A percentile compares a stretch with the other conserved stretches of the same genome.
Conservation (phyloP, 2,113 vertebrate genomes). For the Vulpes ferrilata region DNA sequence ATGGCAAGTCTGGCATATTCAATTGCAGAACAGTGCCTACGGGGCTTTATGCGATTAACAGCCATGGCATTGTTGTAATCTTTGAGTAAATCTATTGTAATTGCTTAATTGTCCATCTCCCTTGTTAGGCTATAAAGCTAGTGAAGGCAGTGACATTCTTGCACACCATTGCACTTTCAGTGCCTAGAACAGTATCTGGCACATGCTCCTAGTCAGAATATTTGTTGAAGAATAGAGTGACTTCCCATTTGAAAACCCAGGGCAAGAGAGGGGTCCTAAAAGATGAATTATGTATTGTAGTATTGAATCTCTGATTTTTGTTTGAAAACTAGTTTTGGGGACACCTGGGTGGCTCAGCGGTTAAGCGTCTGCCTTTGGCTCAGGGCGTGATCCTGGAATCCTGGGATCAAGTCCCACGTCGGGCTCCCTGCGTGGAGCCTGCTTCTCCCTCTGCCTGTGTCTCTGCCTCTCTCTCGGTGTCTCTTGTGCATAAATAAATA, state of each 20-base stretch:
- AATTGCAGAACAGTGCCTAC: neutral
- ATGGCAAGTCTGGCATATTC: neutral
- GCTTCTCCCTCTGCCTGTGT: too few relatives aligned
- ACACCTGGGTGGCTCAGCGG: too few relatives aligned
- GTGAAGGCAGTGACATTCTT: neutral
- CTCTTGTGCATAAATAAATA: too few relatives aligned
- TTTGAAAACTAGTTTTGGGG: neutral
- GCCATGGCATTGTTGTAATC: neutral
- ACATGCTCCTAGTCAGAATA: neutral
- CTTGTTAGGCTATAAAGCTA: slow-evolving; percentile 20
- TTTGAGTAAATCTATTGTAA: slow-evolving; percentile 4
- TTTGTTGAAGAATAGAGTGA: slow-evolving; percentile 24
- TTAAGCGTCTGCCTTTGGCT: too few relatives aligned
- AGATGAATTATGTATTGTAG: neutral
- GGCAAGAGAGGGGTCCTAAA: neutral
- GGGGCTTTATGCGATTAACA: slow-evolving; percentile 9
- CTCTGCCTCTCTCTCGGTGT: too few relatives aligned
- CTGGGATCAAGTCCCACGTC: too few relatives aligned
- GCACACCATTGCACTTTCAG: neutral
- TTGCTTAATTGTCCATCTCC: slow-evolving; percentile 24
- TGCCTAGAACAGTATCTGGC: neutral
- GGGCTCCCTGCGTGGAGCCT: too few relatives aligned
- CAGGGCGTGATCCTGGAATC: too few relatives aligned
- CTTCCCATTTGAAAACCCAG: slow-evolving; percentile 1
- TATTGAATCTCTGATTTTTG: slow-evolving; percentile 26